phyloP scores from a whole-genome alignment of 53 echinoderm and acorn worm species.

The Paracentrotus lividus region DNA sequence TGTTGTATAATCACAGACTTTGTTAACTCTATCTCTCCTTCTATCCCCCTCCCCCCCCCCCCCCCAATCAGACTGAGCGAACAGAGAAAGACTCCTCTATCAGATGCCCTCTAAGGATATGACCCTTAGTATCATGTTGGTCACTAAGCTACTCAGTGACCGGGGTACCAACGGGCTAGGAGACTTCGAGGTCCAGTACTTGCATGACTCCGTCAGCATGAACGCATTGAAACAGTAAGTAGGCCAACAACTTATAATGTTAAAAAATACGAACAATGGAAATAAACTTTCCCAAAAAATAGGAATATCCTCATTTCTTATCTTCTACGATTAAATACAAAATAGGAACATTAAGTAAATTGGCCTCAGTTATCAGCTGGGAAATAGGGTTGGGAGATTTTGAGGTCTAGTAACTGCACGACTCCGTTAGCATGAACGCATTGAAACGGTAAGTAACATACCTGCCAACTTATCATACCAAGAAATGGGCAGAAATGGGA shows the following conservation, averaged over 20 bases:
- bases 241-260: too few species aligned
- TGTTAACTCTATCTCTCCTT: background rate
- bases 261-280: too few species aligned
- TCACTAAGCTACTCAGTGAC: conserved; percentile 93
- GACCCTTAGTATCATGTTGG: conserved; percentile 86
- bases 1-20: too few species aligned
- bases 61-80: conserved; percentile 55
- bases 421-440: conserved; percentile 76
- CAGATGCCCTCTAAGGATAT: conserved; percentile 81
- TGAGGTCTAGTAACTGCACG: conserved; percentile 88
- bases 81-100: conserved; percentile 79
- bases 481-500: too few species aligned
- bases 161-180: conserved; percentile 90
- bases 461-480: too few species aligned
- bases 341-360: too few species aligned
- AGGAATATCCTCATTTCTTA: too few species aligned
- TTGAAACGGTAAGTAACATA: conserved; percentile 79
- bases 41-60: background rate
- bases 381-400: conserved; percentile 91
- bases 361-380: too few species aligned
- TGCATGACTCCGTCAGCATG: conserved; percentile 75
- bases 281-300: too few species aligned
- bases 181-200: conserved; percentile 93
- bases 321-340: too few species aligned
- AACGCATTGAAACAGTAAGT: conserved; percentile 82